phyloP scores from a whole-genome alignment of 2,113 vertebrate genomes.

The Carassius auratus region DNA sequence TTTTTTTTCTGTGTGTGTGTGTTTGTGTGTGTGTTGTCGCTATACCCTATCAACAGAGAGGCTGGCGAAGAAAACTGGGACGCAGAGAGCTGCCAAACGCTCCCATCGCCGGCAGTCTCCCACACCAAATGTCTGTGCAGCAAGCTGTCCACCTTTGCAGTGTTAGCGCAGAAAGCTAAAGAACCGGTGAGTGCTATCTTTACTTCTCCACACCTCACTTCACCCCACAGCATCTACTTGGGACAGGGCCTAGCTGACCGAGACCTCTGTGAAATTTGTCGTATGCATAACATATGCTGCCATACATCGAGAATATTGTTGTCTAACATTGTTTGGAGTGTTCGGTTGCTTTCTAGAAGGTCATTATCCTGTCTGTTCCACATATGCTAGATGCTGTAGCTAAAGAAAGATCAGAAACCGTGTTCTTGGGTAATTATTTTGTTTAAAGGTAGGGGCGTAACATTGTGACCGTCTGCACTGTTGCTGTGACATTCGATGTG shows the following conservation, averaged over 20 bases:
- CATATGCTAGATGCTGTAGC: not conserved
- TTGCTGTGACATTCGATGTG: conserved; percentile 2
- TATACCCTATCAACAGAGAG: conserved; percentile 82
- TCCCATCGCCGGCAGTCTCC: conserved; percentile 83
- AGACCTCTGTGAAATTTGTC: not conserved
- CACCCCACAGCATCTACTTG: not conserved
- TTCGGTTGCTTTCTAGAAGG: conserved; percentile 4
- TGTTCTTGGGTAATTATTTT: conserved; percentile 32
- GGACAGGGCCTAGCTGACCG: not conserved
- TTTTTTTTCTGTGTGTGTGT: conserved; percentile 50
- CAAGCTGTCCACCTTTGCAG: conserved; percentile 92
- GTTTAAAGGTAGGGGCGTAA: not conserved
- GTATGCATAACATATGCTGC: not conserved
- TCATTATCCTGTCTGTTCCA: conserved; percentile 1
- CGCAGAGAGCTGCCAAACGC: conserved; percentile 94
- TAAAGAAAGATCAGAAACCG: conserved; percentile 3
- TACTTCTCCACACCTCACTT: conserved; percentile 25
- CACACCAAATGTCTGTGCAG: conserved; percentile 98
- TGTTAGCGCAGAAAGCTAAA: conserved; percentile 93
- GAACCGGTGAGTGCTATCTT: conserved; percentile 85
- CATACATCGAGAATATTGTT: not conserved
- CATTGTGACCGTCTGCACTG: not conserved
- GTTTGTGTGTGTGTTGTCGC: conserved; percentile 43
- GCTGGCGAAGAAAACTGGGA: conserved; percentile 93
- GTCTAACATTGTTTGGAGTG: not conserved